Base-by-base conservation (phyloP, 2,797 vertebrate genomes). In the Anguilla obscura region DNA sequence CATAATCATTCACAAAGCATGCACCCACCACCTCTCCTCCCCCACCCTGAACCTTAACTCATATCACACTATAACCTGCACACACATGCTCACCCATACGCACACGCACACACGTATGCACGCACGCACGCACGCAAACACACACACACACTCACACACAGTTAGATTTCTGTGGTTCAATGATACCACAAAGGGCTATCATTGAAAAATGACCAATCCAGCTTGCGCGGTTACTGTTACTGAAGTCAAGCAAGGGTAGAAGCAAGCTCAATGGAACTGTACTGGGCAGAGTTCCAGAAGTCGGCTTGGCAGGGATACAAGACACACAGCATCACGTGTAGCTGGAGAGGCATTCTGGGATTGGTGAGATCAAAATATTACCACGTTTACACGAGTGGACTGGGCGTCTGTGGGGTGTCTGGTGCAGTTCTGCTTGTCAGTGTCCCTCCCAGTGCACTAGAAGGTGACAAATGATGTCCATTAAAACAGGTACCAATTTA, bases 401-500 rank as follows among this genome's bases (percentile, higher is more conserved):
- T 90, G 91, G 92, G 93, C 86, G 52, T 90, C 90, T 86, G 87
- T 87, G 87, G 90, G 90, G 89, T 92, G 91, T 86, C 88, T 94
- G 92, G 95, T 95, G 91, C 93, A 94, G 94, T 96, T 95, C 90
- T 91, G 90, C 90, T 94, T 95, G 89, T 94, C 94, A 90, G 94
- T 93, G 92, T 95, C 94, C 88, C 94, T 95, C 90, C 92, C 94
- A 92, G 93, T 88, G 91, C 94, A 94, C 94, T 96, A 93, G 89
- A 93, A 90, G 93, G 91, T 89, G 91, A 85, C 63, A 90, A 90
- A 88, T 58, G 33, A 33, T 50, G 84, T 71, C 30, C 9, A 83
- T 88, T 60, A 88, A 80, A 88, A 88, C 85, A 87, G 48, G 3
- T n/a, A 56, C 60, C 48, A 45, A 74, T 85, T 76, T 48, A 7